Base-by-base conservation (phyloP, 2,113 vertebrate species). In the Gymnocephalus cernua region DNA sequence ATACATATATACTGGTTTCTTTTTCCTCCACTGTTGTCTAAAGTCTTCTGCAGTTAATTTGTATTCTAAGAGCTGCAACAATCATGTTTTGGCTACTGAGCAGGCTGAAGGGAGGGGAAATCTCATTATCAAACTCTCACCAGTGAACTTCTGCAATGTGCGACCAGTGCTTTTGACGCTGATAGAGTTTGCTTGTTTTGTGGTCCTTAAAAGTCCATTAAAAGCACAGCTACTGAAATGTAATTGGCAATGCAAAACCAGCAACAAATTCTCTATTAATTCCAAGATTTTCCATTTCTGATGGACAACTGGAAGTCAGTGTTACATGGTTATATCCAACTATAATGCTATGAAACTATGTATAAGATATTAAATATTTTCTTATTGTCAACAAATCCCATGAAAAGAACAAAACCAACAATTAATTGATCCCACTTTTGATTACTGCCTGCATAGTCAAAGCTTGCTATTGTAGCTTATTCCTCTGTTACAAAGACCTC, bases 81-180 rank as follows among this genome's bases (percentile, higher is more conserved):
- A 71, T 38, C 51, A 67, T 65, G 75, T 73, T 70, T 79, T 85
- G 71, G 74, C 65, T 27, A 50, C 65, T 47, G 62, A 80, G 61
- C 44, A 77, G 67, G 56, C 59, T 25, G 57, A 32, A 72, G 47
- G 59, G 57, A 65, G 56, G 35, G 35, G 44, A 80, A 61, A 72
- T 86, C 68, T 87, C 76, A 86, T 86, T 85, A 85, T 83, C 29
- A 77, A 63, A 88, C 23, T 66, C 61, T 83, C 67, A 71, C 66
- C 72, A 76, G 62, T 69, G 64, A 74, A 62, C 67, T 38, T 58
- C 54, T 87, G 74, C 65, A 77, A 32, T 58, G 67, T 67, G 50
- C 87, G 19, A 74, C 35, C 47, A 25, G 21, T 57, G 62, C 82
- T 88, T 85, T 74, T 81, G 58, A 69, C 6, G 1, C 35, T 69